Percentiles rank a stretch among this genome's conserved stretches.
These are phyloP conservation scores for Leptocoma aspasia DNA, from an alignment of 2,113 vertebrate species.

Conservation along the genomic window DNA sequence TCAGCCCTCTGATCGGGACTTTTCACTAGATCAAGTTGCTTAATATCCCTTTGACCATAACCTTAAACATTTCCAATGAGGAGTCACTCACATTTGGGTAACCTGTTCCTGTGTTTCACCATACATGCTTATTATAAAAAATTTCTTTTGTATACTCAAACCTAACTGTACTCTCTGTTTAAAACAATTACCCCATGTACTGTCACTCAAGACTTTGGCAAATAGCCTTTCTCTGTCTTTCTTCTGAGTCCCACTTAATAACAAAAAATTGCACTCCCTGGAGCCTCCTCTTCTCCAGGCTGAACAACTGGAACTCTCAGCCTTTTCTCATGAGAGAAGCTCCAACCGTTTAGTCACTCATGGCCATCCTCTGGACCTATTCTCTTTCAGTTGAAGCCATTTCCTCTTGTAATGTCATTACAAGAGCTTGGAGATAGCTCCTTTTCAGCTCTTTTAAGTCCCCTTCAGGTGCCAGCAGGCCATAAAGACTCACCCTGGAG, in stretches of 20 bases:
- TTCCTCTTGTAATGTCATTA: not conserved
- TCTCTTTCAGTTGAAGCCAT: not conserved
- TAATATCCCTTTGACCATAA: not conserved
- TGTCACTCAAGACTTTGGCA: not conserved
- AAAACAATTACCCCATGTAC: not conserved
- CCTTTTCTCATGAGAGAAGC: not conserved
- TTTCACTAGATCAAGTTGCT: not conserved
- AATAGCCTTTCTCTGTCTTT: not conserved
- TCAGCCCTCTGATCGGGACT: not conserved
- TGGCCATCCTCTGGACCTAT: not conserved
- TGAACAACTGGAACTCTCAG: not conserved
- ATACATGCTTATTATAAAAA: not conserved
- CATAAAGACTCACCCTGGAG: not conserved
- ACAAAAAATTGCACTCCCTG: not conserved
- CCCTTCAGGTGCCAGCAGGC: fast-evolving
- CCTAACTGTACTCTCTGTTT: not conserved
- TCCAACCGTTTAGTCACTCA: not conserved
- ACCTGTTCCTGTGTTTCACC: not conserved
- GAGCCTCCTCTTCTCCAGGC: not conserved
- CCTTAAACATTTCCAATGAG: not conserved
- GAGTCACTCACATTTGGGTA: not conserved
- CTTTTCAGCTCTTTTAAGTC: not conserved
- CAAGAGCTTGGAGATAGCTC: not conserved
- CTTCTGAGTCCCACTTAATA: not conserved
- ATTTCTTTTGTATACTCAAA: not conserved